Conservation (phyloP, 2,888 invertebrate genomes). For the Hemaris fuciformis region DNA sequence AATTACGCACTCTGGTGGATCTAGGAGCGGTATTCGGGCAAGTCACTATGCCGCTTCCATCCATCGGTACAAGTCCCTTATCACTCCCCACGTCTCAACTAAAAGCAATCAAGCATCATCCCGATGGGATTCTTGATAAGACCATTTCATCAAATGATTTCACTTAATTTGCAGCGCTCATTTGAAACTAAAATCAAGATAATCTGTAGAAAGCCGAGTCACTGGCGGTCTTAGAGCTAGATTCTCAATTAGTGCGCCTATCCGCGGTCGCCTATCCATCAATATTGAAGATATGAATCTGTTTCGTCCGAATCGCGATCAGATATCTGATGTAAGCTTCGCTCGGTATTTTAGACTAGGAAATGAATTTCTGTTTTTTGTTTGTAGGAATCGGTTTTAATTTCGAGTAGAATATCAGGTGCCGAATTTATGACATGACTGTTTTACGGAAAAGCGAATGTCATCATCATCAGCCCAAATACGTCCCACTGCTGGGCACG, state of each 20-base stretch:
- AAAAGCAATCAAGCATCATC: background rate
- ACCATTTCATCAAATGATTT: conserved; percentile 8
- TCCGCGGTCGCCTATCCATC: conserved; percentile 10
- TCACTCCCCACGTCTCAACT: background rate
- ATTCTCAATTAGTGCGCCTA: conserved; percentile 9
- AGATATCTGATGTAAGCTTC: background rate
- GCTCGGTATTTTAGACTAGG: background rate
- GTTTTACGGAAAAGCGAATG: too few species aligned
- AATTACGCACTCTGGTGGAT: background rate
- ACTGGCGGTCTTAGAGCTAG: background rate
- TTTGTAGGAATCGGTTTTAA: background rate
- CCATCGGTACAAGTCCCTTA: background rate
- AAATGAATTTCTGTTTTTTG: background rate
- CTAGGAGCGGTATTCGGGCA: background rate
- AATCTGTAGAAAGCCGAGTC: background rate
- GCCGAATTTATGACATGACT: too few species aligned
- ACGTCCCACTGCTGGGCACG: too few species aligned
- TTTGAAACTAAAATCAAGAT: conserved; percentile 7
- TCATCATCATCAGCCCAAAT: too few species aligned
- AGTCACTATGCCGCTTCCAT: background rate
- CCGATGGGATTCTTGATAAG: background rate
- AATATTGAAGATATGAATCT: conserved; percentile 8
- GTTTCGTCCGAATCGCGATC: background rate
- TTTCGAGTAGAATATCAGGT: too few species aligned
- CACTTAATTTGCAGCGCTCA: conserved; percentile 5